Evolutionary conservation across 2,888 invertebrate genomes (phyloP).

Genomic region (Andricus quercusramuli): DNA sequence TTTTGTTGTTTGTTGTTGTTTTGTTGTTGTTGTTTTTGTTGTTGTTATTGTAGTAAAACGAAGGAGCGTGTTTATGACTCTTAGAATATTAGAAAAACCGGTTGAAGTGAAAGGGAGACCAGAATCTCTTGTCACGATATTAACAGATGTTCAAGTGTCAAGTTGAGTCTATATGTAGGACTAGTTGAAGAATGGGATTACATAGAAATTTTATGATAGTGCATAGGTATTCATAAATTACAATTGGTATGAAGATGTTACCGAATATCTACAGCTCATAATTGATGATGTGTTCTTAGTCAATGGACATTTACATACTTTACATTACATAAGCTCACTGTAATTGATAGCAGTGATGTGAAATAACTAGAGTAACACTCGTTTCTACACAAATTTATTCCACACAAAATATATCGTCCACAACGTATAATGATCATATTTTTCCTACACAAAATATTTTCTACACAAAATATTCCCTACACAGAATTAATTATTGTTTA

Average conservation of each 20-base stretch:
- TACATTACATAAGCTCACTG: constrained; percentile 15
- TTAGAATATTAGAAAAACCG: neutral
- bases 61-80: constrained; percentile 12
- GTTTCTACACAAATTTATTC: too few species aligned
- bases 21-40: neutral
- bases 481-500: too few species aligned
- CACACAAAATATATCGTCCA: too few species aligned
- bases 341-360: constrained; percentile 16
- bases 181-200: constrained; percentile 6
- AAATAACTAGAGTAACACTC: too few species aligned
- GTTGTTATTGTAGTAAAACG: neutral
- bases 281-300: constrained; percentile 30
- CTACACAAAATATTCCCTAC: too few species aligned
- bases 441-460: too few species aligned
- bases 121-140: neutral
- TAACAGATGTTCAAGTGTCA: constrained; percentile 16
- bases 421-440: too few species aligned
- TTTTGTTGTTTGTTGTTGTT: too few species aligned
- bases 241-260: constrained; percentile 12
- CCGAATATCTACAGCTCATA: constrained; percentile 25
- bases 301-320: constrained; percentile 13
- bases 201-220: constrained; percentile 3
- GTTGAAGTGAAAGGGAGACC: constrained; percentile 22
- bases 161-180: neutral
- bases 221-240: constrained; percentile 26